Conservation (phyloP, 2,797 vertebrate genomes). For the Molossus alvarezi region DNA sequence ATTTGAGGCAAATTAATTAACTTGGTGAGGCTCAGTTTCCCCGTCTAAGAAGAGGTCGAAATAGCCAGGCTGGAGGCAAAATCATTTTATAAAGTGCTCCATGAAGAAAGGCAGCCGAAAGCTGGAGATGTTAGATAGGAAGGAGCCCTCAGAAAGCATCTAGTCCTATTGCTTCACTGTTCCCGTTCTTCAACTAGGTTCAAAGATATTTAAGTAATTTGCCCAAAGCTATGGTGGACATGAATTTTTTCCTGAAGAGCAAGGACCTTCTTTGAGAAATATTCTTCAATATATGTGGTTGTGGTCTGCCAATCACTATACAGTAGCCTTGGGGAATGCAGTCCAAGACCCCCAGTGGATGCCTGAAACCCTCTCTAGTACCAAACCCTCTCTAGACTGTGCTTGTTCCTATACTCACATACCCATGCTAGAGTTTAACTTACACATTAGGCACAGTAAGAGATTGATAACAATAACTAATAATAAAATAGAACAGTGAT, state of each 20-base stretch:
- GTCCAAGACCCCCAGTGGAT: background rate
- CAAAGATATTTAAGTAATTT: conserved; percentile 61
- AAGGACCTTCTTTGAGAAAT: conserved; percentile 32
- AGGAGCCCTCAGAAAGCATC: conserved; percentile 28
- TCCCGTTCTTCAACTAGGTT: background rate
- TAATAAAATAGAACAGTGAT: background rate
- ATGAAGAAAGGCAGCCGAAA: background rate
- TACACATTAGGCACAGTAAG: background rate
- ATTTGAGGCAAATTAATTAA: conserved; percentile 44
- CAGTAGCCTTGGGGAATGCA: background rate
- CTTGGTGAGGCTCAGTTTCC: conserved; percentile 38
- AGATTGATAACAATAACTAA: background rate
- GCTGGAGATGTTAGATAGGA: conserved; percentile 1
- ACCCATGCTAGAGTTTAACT: background rate
- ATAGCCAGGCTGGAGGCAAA: background rate
- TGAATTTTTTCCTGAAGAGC: background rate
- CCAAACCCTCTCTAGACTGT: background rate
- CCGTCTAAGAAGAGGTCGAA: background rate
- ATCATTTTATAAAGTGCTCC: background rate
- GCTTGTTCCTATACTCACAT: background rate
- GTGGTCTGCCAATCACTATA: background rate
- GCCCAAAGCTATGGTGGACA: background rate
- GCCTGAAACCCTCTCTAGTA: background rate
- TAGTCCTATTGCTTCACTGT: background rate
- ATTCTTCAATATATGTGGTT: conserved; percentile 25